Percentiles rank a stretch among this genome's conserved stretches.
phyloP scores from a whole-genome alignment of 2,888 invertebrate genomes.

The Cephus nigrinus region DNA sequence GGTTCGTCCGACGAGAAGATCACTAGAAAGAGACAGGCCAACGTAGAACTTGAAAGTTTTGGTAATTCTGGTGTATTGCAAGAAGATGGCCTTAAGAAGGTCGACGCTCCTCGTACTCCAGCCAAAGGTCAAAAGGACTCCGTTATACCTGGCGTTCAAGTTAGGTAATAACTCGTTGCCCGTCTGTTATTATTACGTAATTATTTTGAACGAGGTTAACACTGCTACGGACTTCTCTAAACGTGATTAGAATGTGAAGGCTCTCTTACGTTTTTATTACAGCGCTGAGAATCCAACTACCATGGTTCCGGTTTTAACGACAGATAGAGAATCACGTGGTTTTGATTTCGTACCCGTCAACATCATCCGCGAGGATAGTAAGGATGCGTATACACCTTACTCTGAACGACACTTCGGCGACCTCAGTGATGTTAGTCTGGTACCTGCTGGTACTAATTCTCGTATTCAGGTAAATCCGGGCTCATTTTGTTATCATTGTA shows the following conservation, averaged over 20 bases:
- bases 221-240: not conserved
- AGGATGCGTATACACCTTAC: slow-evolving; percentile 48
- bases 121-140: slow-evolving; percentile 40
- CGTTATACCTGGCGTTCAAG: slow-evolving; percentile 52
- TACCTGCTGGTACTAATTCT: slow-evolving; percentile 61
- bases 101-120: slow-evolving; percentile 39
- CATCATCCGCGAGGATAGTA: slow-evolving; percentile 59
- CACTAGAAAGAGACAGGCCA: slow-evolving; percentile 47
- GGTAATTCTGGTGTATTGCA: slow-evolving; percentile 53
- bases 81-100: slow-evolving; percentile 48
- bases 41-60: slow-evolving; percentile 56
- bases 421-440: slow-evolving; percentile 57
- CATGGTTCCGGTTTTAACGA: slow-evolving; percentile 59
- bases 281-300: slow-evolving; percentile 61
- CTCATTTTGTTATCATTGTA: not conserved
- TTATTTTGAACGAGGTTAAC: slow-evolving; percentile 2
- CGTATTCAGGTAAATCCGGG: slow-evolving; percentile 53
- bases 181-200: not conserved
- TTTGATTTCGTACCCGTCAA: slow-evolving; percentile 63
- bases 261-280: slow-evolving; percentile 4
- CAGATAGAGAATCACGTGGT: slow-evolving; percentile 49
- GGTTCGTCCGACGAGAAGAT: slow-evolving; percentile 37
- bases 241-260: not conserved
- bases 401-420: slow-evolving; percentile 56
- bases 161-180: slow-evolving; percentile 40